Conservation (phyloP, 2,797 vertebrate species). For the Glossophaga mutica region DNA sequence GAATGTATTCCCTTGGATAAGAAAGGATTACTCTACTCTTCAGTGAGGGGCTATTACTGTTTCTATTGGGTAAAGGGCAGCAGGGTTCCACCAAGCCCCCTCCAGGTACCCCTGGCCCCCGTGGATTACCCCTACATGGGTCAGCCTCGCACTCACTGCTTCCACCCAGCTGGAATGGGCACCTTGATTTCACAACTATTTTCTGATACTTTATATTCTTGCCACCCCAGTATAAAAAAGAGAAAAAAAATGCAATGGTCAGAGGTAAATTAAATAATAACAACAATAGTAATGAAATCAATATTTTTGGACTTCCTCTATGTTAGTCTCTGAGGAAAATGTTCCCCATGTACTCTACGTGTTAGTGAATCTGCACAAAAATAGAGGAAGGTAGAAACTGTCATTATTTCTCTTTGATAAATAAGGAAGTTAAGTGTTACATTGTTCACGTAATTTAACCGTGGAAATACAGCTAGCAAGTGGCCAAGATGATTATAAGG, state of each 20-base stretch:
- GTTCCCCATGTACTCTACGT: background rate
- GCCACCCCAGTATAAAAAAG: background rate
- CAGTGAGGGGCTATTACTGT: too few species aligned
- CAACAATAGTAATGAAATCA: background rate
- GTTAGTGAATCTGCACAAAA: background rate
- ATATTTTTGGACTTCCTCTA: background rate
- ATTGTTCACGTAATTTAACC: background rate
- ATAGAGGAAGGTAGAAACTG: background rate
- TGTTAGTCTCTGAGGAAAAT: too few species aligned
- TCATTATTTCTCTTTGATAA: background rate
- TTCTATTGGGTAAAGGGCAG: too few species aligned
- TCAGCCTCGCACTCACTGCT: background rate
- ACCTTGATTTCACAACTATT: conserved; percentile 65
- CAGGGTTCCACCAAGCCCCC: background rate
- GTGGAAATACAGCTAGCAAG: background rate
- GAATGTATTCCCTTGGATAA: too few species aligned
- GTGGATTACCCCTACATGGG: background rate
- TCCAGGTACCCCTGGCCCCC: background rate
- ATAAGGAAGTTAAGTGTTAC: background rate
- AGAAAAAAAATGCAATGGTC: background rate
- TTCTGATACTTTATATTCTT: conserved; percentile 68
- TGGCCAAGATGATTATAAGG: background rate
- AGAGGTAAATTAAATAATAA: background rate
- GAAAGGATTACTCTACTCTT: too few species aligned
- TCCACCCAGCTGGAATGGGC: background rate